Conservation (phyloP, 2,797 vertebrate genomes). For the Cheracebus regulus region DNA sequence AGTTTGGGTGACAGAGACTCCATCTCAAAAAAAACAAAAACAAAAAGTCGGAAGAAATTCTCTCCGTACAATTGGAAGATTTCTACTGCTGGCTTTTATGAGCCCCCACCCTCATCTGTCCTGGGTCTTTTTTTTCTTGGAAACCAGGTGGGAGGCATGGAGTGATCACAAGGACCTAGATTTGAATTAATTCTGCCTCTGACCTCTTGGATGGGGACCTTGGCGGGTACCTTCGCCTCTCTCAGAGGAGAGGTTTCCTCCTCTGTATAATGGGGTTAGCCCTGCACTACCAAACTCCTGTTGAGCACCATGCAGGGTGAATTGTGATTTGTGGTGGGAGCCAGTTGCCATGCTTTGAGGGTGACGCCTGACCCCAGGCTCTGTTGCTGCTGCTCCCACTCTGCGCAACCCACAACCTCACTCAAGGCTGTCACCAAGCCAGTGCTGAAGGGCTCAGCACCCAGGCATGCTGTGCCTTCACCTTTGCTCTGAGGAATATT, state of each 20-base stretch:
- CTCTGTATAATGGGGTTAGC: not conserved
- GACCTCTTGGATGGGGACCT: not conserved
- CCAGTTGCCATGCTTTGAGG: not conserved
- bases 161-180: not conserved
- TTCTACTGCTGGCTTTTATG: not conserved
- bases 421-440: not conserved
- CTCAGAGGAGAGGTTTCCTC: not conserved
- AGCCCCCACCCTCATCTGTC: no score
- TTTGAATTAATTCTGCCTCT: not conserved
- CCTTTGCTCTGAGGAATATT: not conserved
- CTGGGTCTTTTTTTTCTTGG: not conserved
- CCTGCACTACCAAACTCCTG: not conserved
- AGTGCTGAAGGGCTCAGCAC: not conserved
- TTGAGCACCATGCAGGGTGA: not conserved
- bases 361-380: accelerated
- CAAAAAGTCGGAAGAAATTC: not conserved
- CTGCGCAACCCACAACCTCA: accelerated
- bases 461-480: accelerated
- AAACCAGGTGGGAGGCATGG: not conserved
- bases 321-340: not conserved
- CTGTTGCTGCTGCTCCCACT: no score
- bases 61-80: not conserved
- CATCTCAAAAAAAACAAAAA: no score
- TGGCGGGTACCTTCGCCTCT: not conserved
- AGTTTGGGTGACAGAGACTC: no score